These are phyloP conservation scores for Molanna angustata DNA, from an alignment of 2,888 invertebrate species.

Conservation along the genomic window DNA sequence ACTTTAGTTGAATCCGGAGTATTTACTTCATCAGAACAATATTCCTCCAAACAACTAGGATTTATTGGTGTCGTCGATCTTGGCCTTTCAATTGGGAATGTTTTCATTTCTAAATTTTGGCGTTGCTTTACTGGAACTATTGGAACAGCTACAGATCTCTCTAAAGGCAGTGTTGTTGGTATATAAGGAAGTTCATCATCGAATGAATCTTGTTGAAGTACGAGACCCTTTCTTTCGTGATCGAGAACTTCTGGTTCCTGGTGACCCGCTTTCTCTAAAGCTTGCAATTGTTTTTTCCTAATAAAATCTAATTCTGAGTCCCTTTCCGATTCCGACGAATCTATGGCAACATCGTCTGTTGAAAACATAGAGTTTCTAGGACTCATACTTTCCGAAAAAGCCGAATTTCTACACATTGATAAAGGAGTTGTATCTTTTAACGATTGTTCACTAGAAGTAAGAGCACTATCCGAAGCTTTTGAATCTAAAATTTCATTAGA, in stretches of 20 bases:
- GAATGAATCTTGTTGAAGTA: constrained; percentile 77
- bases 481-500: constrained; percentile 25
- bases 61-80: constrained; percentile 71
- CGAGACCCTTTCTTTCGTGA: constrained; percentile 72
- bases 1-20: constrained; percentile 44
- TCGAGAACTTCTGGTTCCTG: constrained; percentile 61
- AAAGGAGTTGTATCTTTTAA: constrained; percentile 14
- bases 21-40: constrained; percentile 52
- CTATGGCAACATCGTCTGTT: constrained; percentile 49
- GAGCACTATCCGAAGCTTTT: constrained; percentile 13
- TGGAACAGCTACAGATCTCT: constrained; percentile 77
- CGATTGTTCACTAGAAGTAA: constrained; percentile 11
- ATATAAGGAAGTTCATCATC: constrained; percentile 85
- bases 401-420: constrained; percentile 19
- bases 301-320: constrained; percentile 60
- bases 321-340: constrained; percentile 70
- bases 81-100: constrained; percentile 71
- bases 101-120: constrained; percentile 58
- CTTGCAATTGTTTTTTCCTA: constrained; percentile 40
- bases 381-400: constrained; percentile 23
- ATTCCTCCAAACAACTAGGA: constrained; percentile 69
- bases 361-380: constrained; percentile 38
- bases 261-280: constrained; percentile 38
- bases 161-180: constrained; percentile 85
- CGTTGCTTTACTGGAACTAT: constrained; percentile 78